These are phyloP conservation scores for Automeris io DNA, from an alignment of 2,888 invertebrate species.

Conservation along the genomic window DNA sequence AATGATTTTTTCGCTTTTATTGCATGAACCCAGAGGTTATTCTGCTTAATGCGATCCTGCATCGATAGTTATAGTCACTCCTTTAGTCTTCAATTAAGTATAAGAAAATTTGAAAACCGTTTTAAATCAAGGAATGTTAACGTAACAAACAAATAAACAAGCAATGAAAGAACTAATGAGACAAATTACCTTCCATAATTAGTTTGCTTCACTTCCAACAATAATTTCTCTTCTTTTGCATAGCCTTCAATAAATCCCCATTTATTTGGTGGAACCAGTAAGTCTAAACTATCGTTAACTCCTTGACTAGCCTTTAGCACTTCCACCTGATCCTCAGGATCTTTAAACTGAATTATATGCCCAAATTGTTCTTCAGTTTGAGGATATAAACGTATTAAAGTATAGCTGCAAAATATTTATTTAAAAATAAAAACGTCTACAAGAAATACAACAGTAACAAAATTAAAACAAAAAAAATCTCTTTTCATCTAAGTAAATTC, in stretches of 20 bases:
- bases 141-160: neutral
- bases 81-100: no score
- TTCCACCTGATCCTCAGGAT: constrained; percentile 36
- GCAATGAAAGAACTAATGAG: neutral
- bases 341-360: constrained; percentile 27
- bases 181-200: constrained; percentile 54
- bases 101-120: no score
- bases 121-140: no score
- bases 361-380: constrained; percentile 31
- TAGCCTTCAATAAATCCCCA: constrained; percentile 32
- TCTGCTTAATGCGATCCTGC: no score
- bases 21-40: no score
- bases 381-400: constrained; percentile 43
- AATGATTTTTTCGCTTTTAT: no score
- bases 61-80: no score
- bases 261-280: constrained; percentile 43
- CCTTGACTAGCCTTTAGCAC: constrained; percentile 48
- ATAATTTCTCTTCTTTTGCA: constrained; percentile 27
- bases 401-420: constrained; percentile 38
- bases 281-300: constrained; percentile 51
- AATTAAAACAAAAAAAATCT: no score
- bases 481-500: no score
- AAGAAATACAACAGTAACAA: no score
- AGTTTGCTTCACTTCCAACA: constrained; percentile 30
- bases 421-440: neutral